Evolutionary conservation across 2,797 vertebrate species (phyloP), one percentile per base, ranked within the genome.

Genomic region (Sebastes nivosus): DNA sequence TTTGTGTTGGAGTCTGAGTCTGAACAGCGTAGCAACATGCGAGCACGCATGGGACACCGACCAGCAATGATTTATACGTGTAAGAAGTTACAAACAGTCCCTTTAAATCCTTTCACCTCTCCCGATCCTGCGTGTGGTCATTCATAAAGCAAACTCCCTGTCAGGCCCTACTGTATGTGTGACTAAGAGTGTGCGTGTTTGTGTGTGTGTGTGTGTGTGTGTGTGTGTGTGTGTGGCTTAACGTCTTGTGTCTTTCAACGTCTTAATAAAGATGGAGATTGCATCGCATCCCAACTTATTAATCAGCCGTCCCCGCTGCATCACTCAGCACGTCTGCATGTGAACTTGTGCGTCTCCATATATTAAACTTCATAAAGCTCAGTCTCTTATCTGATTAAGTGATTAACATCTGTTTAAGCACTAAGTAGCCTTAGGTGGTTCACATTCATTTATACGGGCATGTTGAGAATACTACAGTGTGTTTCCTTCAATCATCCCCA

Each of bases 191-290:
- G 60, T 63, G 30, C 2, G 9, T 29, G 34, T 6, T 2, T 27
- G 27, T 30, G 75, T 36, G 83, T 72, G 86, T 50, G 38, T 46
- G 25, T 30, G 42, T 22, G 42, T n/a, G 65, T 67, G 65, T 67
- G 25, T 52, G 25, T 30, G 75, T 36, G 83, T 72, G 86, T 74
- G 87, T 84, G 87, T 75, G 83, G 72, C 85, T 89, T 72, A 81
- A 80, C 20, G 70, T 90, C 80, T 67, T 54, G 20, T 68, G 91
- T 93, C 94, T 95, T 95, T 96, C 96, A 96, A 91, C 95, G 60
- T 94, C 93, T 95, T 96, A 95, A 96, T 96, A 96, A 95, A 94
- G 91, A 90, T 82, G 88, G 88, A 94, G 95, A 95, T 95, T 94
- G 90, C 92, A 95, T 95, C 93, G 80, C 84, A 88, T 94, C 92